These are phyloP conservation scores for Ahaetulla prasina DNA, from an alignment of 2,113 vertebrate species.

Conservation along the genomic window DNA sequence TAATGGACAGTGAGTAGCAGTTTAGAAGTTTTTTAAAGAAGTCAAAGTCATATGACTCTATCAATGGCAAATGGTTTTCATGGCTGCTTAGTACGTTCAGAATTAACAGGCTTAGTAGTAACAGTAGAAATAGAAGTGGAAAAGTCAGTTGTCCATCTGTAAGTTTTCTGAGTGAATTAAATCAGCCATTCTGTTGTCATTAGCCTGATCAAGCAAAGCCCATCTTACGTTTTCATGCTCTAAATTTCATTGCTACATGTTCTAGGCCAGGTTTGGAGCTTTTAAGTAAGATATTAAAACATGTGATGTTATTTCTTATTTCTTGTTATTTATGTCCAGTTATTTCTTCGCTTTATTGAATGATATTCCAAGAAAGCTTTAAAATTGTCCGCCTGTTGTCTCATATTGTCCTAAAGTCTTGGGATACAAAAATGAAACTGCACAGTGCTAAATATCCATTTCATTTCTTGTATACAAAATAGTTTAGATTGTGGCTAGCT, in stretches of 20 bases:
- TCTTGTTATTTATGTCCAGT: too few species aligned
- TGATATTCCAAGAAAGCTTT: background rate
- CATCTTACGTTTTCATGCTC: background rate
- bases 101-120: background rate
- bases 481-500: background rate
- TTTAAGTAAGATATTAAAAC: background rate
- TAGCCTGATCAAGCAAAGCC: background rate
- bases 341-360: background rate
- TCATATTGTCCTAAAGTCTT: background rate
- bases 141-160: background rate
- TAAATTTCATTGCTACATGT: conserved; percentile 19
- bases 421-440: background rate
- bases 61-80: background rate
- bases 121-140: background rate
- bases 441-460: background rate
- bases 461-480: background rate
- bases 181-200: background rate
- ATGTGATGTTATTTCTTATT: too few species aligned
- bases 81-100: background rate
- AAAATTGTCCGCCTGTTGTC: background rate
- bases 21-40: background rate
- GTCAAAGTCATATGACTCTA: background rate
- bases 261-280: conserved; percentile 22
- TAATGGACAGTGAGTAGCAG: background rate
- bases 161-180: background rate